phyloP scores from a whole-genome alignment of 2,797 vertebrate species.

The Paramormyrops hopkinsi region DNA sequence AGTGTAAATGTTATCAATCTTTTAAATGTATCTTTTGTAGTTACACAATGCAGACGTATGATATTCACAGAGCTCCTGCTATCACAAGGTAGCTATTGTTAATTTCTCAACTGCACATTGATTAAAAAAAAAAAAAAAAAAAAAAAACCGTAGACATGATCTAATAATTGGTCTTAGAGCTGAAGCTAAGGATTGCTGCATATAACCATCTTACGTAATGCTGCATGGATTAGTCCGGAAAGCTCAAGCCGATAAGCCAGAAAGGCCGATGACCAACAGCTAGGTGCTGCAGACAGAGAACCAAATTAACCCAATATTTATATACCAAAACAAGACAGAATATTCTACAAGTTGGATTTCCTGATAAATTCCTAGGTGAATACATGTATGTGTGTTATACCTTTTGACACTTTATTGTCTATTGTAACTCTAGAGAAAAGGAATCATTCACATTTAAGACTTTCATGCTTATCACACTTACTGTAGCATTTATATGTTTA shows the following conservation, averaged over 20 bases:
- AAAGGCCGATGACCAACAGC: conserved; percentile 33
- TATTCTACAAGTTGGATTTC: not conserved
- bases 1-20: not conserved
- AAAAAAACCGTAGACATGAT: conserved; percentile 48
- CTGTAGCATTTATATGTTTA: not conserved
- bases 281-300: conserved; percentile 6
- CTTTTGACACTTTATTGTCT: not conserved
- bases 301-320: conserved; percentile 23
- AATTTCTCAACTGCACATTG: conserved; percentile 32
- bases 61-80: not conserved
- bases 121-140: conserved; percentile 16
- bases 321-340: not conserved
- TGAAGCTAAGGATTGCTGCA: conserved; percentile 57
- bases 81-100: not conserved
- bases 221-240: conserved; percentile 48
- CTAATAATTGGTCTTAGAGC: conserved; percentile 68
- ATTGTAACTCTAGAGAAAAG: not conserved
- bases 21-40: not conserved
- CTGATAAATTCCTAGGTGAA: not conserved
- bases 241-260: conserved; percentile 55
- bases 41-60: not conserved
- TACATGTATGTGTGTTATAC: not conserved
- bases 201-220: conserved; percentile 61
- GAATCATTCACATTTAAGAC: not conserved
- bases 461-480: not conserved